These are phyloP conservation scores for Plebejus argus DNA, from an alignment of 2,888 invertebrate genomes.

Conservation along the genomic window DNA sequence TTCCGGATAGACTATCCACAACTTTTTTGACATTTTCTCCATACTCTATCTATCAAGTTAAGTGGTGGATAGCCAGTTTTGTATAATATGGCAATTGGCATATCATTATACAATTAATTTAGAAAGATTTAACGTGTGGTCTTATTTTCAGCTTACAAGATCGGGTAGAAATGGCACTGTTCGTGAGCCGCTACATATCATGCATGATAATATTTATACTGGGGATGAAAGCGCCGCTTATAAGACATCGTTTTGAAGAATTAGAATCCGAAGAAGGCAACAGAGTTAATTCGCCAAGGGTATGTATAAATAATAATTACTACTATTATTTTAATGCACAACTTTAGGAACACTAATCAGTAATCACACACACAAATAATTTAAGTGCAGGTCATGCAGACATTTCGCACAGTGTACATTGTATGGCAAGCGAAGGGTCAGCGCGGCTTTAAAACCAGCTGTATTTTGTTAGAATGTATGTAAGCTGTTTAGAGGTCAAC, in stretches of 20 bases:
- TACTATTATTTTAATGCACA: not conserved
- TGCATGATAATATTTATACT: slow-evolving; percentile 90
- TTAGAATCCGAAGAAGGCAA: slow-evolving; percentile 75
- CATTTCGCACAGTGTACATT: not conserved
- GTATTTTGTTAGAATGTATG: not conserved
- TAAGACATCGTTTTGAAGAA: slow-evolving; percentile 83
- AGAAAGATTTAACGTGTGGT: not conserved
- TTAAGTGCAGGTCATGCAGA: too few relatives aligned
- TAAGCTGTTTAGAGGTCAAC: not conserved
- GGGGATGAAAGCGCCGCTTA: slow-evolving; percentile 93
- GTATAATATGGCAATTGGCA: not conserved
- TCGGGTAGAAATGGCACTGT: slow-evolving; percentile 92
- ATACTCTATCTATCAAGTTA: too few relatives aligned
- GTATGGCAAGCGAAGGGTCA: not conserved
- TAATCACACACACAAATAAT: too few relatives aligned
- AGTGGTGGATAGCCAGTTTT: too few relatives aligned
- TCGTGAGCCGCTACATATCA: slow-evolving; percentile 89
- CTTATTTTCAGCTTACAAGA: slow-evolving; percentile 83
- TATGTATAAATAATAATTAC: slow-evolving; percentile 47
- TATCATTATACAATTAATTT: not conserved
- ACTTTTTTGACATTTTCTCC: too few relatives aligned
- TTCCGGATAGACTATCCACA: too few relatives aligned
- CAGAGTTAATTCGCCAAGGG: slow-evolving; percentile 62
- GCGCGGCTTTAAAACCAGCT: not conserved
- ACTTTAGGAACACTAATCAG: not conserved